A percentile compares a stretch with the other conserved stretches of the same genome.
These are phyloP conservation scores for Camponotus fellah DNA, from an alignment of 2,888 invertebrate species.

Conservation along the genomic window DNA sequence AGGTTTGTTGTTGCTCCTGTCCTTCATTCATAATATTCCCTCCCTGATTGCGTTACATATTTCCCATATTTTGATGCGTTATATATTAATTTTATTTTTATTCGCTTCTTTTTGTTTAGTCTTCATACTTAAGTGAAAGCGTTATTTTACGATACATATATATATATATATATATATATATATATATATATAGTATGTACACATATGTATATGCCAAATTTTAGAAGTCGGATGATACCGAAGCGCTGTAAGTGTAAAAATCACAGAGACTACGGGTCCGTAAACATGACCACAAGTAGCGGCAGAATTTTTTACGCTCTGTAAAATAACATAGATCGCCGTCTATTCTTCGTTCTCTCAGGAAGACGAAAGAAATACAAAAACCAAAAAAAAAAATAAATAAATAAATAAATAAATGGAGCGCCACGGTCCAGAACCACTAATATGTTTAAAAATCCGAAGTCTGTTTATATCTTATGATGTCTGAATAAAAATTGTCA, in stretches of 20 bases:
- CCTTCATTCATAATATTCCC: neutral
- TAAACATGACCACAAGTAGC: constrained; percentile 55
- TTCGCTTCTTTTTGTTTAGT: constrained; percentile 4
- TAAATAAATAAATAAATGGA: constrained; percentile 35
- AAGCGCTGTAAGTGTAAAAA: constrained; percentile 36
- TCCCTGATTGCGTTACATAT: neutral
- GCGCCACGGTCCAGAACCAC: constrained; percentile 51
- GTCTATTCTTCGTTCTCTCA: constrained; percentile 39
- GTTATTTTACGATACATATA: constrained; percentile 5
- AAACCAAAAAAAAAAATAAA: neutral
- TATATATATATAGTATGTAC: neutral
- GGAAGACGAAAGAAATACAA: constrained; percentile 27
- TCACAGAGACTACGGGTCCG: constrained; percentile 49
- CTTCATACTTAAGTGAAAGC: constrained; percentile 29
- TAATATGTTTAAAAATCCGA: constrained; percentile 56
- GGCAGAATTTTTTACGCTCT: constrained; percentile 55
- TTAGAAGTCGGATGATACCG: constrained; percentile 30
- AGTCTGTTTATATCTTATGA: constrained; percentile 62
- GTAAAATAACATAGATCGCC: constrained; percentile 45
- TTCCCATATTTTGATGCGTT: constrained; percentile 11
- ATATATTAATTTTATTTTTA: constrained; percentile 13
- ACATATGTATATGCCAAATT: constrained; percentile 41
- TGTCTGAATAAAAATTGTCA: constrained; percentile 63
- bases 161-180: neutral
- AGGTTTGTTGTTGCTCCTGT: neutral